Evolutionary conservation across 2,888 invertebrate genomes (phyloP), one percentile per base, ranked within the genome.

Genomic region (Leptopilina drosophilae): DNA sequence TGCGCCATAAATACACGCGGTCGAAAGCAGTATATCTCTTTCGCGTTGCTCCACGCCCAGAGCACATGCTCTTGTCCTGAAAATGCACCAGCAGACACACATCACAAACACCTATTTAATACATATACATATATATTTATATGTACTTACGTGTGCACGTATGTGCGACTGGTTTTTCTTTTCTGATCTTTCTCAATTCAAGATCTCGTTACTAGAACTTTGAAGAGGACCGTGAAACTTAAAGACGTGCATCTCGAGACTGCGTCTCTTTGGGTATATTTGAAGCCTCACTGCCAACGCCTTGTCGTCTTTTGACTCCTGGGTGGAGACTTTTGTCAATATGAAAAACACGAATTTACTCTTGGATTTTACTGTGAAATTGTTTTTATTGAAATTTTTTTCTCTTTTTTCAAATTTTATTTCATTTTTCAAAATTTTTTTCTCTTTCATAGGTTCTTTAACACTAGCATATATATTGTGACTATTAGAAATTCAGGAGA

Each of bases 1-100:
- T 87, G 89, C 91, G 89, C 91, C 91, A 90, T 91, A 91, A 91
- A 91, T 91, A 91, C 90, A 89, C 88, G 86, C 80, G 49, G 49
- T 49, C 84, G 87, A 87, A 87, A 84, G 88, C 89, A 88, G 90
- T 91, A 91, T 90, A 91, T 91, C 91, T 91, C 90, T 87, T 89
- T 90, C 90, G 89, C 86, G 87, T 88, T 87, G 88, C 87, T 89
- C 88, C 87, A 88, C 89, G 90, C 91, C 91, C 91, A 85, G 82
- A 90, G 91, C 91, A 91, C 91, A 90, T 91, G 91, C 91, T 49
- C 49, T 49, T 89, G 86, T 88, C 87, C 53, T 73, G 85, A 85
- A 84, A 88, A 49, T 49, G 82, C 76, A 69, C 82, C 77, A 79
- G 75, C 65, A 65, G 64, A 46, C 62, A 59, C 46, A 53, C 78